Percentiles rank a stretch among this genome's conserved stretches.
Conservation (phyloP, 2,113 vertebrate species). For the Pyxicephalus adspersus region DNA sequence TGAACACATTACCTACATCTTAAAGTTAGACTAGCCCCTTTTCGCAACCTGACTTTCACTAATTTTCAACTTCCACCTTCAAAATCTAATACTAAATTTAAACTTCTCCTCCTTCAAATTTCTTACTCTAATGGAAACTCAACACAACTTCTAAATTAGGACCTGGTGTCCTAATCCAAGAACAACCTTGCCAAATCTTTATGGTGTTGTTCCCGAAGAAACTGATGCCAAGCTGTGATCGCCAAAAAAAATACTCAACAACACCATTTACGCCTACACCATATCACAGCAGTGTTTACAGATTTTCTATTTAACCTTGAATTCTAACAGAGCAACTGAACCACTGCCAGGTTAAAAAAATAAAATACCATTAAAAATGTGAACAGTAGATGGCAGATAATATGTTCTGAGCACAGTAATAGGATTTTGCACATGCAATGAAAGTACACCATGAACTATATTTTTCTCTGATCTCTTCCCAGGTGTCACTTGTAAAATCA, state of each 20-base stretch:
- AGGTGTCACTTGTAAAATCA: conserved; percentile 37
- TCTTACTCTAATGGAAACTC: too few relatives aligned
- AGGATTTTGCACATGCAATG: conserved; percentile 38
- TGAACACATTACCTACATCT: too few relatives aligned
- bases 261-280: background rate
- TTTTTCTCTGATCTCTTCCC: conserved; percentile 37
- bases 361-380: conserved; percentile 49
- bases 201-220: too few relatives aligned
- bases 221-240: background rate
- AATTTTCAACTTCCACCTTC: too few relatives aligned
- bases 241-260: background rate
- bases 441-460: conserved; percentile 48
- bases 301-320: conserved; percentile 17
- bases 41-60: too few relatives aligned
- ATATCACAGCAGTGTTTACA: background rate
- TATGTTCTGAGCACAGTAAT: conserved; percentile 41
- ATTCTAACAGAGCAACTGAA: background rate
- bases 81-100: too few relatives aligned
- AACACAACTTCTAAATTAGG: too few relatives aligned
- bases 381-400: conserved; percentile 53
- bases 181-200: too few relatives aligned
- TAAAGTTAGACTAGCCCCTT: too few relatives aligned
- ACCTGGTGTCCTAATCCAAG: too few relatives aligned
- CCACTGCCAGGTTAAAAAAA: background rate
- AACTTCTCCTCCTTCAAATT: too few relatives aligned